Base-by-base conservation (phyloP, 2,797 vertebrate genomes). In the Rhynchonycteris naso region DNA sequence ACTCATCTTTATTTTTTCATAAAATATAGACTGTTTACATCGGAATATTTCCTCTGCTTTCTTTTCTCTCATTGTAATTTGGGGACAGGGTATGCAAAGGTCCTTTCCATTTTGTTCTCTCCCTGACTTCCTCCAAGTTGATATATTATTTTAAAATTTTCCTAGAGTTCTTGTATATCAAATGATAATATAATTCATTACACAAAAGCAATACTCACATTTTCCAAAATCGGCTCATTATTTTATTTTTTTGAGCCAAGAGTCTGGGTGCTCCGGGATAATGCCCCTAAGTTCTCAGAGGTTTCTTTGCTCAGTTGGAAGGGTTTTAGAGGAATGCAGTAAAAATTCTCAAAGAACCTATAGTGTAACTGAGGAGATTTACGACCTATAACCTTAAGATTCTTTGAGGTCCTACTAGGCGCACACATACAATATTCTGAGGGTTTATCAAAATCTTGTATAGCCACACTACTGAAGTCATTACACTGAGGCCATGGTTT, bases 1-100 rank as follows among this genome's bases (percentile, higher is more conserved):
- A 74, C 30, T 68, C 79, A 33, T 94, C 65, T 88, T 95, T 94
- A 47, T 93, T 87, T 93, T 90, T 72, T 59, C 30, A 68, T 63
- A 88, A 85, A 72, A 69, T 26, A 58, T 30, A 24, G 16, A 84
- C 33, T 3, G 0, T 79, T 86, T 56, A 28, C 50, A 52, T 84
- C n/a, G 80, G 61, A 87, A 61, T n/a, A 12, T 22, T 75, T 78
- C 33, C 35, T 30, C 50, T 76, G 18, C 16, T 26, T 83, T 61
- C 33, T 69, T 71, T 50, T 6, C 80, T 19, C 19, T 22, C 16
- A n/a, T 56, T 26, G 21, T 15, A 35, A 6, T 61, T 69, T 58
- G n/a, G 18, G 2, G 26, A 43, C 19, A 2, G 9, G 30, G 19
- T 35, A 2, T 7, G 11, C 28, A n/a, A 69, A 82, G 21, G 24